phyloP scores from a whole-genome alignment of 2,797 vertebrate species.

The Chelmon rostratus region DNA sequence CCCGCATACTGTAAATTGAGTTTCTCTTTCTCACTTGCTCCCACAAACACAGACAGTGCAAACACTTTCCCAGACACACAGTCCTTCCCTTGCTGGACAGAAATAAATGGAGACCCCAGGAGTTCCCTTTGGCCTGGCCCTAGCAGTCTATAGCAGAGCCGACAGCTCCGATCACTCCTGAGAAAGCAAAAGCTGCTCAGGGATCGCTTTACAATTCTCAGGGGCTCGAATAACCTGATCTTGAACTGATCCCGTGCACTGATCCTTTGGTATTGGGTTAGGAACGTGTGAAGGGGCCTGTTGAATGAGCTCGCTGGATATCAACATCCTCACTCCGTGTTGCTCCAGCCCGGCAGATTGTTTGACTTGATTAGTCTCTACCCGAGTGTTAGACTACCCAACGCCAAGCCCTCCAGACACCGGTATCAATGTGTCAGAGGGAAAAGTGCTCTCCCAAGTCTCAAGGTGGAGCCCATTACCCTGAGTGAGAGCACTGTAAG shows the following conservation, averaged over 20 bases:
- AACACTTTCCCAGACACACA: constrained; percentile 62
- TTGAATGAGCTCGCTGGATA: constrained; percentile 81
- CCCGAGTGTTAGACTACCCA: constrained; percentile 76
- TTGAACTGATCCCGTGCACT: constrained; percentile 82
- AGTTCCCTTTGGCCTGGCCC: constrained; percentile 74
- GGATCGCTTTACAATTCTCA: constrained; percentile 87
- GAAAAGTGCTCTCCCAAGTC: constrained; percentile 78
- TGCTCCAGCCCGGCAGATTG: constrained; percentile 79
- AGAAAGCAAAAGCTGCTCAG: constrained; percentile 82
- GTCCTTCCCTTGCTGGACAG: constrained; percentile 50
- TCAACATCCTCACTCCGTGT: constrained; percentile 82
- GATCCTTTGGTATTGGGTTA: constrained; percentile 83
- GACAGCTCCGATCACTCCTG: constrained; percentile 80
- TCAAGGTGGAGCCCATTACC: constrained; percentile 85
- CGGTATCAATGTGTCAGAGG: constrained; percentile 80
- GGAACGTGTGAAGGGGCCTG: constrained; percentile 84
- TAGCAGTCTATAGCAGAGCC: constrained; percentile 68
- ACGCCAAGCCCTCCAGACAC: constrained; percentile 77
- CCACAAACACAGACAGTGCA: constrained; percentile 60
- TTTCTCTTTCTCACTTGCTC: constrained; percentile 69
- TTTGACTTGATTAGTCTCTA: constrained; percentile 83
- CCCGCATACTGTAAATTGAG: constrained; percentile 73
- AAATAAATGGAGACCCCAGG: constrained; percentile 76
- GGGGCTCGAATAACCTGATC: constrained; percentile 85
- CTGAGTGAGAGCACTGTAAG: constrained; percentile 85